A percentile compares a stretch with the other conserved stretches of the same genome.
Conservation (phyloP, 1,140 invertebrate species). For the Drosophila equinoxialis region DNA sequence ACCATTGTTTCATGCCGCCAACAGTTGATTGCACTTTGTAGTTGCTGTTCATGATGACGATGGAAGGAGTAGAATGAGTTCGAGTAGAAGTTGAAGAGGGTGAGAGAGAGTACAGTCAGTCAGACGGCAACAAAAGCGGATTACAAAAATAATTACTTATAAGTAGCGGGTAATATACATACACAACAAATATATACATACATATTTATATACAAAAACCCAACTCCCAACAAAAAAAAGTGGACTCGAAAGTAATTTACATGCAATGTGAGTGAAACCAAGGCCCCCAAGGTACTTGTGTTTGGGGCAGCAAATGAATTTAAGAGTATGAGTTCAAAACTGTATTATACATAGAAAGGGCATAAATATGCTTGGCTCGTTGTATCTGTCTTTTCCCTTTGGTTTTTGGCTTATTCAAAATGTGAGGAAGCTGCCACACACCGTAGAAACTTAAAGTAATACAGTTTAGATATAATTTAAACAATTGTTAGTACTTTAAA, state of each 20-base stretch:
- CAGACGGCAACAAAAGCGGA: conserved; percentile 69
- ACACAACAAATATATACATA: conserved; percentile 19
- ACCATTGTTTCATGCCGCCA: conserved; percentile 89
- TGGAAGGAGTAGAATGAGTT: background rate
- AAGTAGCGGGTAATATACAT: conserved; percentile 71
- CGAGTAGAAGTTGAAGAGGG: conserved; percentile 17
- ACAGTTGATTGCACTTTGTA: conserved; percentile 88
- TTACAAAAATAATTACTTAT: conserved; percentile 82
- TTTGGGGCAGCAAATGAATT: conserved; percentile 11
- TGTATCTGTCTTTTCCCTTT: background rate
- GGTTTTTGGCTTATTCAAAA: conserved; percentile 1
- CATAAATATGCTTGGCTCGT: background rate
- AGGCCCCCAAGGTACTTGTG: conserved; percentile 14
- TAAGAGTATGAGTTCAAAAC: background rate
- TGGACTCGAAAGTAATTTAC: conserved; percentile 56
- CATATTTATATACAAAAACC: conserved; percentile 5
- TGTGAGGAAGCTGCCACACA: background rate
- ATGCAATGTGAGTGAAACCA: conserved; percentile 18
- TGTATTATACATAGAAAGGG: background rate
- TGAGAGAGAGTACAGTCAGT: conserved; percentile 28
- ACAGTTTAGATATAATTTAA: background rate
- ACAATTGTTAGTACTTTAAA: background rate
- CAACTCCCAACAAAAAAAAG: conserved; percentile 21
- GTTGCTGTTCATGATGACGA: conserved; percentile 84
- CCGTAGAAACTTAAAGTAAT: background rate